Conservation (phyloP, 2,888 invertebrate genomes). For the Rutpela maculata region DNA sequence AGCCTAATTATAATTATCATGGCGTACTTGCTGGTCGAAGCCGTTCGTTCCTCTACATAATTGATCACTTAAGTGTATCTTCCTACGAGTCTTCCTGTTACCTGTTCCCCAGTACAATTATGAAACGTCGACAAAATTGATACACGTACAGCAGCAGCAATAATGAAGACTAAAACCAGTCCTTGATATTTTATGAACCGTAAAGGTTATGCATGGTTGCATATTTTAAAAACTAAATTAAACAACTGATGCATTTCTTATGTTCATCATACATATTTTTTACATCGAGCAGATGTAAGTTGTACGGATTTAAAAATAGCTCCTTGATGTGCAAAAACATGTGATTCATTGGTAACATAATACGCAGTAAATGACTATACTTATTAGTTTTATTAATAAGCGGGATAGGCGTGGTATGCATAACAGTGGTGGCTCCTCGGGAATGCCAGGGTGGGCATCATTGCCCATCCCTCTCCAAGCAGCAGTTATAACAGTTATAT, state of each 20-base stretch:
- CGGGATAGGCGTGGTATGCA: too few species aligned
- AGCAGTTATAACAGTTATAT: too few species aligned
- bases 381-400: neutral
- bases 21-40: neutral
- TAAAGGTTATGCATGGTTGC: constrained; percentile 44
- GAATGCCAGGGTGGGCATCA: too few species aligned
- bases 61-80: neutral
- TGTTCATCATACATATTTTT: constrained; percentile 34
- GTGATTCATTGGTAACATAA: constrained; percentile 16
- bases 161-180: constrained; percentile 35
- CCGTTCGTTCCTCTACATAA: neutral
- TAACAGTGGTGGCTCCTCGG: too few species aligned
- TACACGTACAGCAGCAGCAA: constrained; percentile 15
- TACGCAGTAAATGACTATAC: neutral
- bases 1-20: neutral
- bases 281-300: neutral
- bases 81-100: neutral
- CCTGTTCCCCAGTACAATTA: constrained; percentile 3
- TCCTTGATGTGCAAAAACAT: neutral
- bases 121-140: neutral
- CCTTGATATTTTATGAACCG: constrained; percentile 43
- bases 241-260: constrained; percentile 43
- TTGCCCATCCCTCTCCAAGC: too few species aligned
- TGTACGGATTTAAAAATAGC: neutral
- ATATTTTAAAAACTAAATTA: constrained; percentile 44